Conservation (phyloP, 2,888 invertebrate genomes). For the Tenthredo scrophulariae region DNA sequence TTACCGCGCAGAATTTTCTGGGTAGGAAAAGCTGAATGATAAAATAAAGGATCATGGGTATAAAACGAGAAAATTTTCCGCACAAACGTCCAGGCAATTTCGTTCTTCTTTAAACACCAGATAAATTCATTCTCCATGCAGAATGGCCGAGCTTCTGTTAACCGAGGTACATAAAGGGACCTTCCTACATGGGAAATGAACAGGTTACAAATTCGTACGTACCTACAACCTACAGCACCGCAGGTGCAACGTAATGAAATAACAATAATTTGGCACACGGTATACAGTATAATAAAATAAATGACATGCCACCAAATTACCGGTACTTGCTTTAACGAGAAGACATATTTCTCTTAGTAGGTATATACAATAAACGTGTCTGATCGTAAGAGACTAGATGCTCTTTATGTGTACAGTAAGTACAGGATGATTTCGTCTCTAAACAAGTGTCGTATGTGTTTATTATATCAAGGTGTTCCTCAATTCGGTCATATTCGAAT, state of each 20-base stretch:
- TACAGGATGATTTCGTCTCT: not conserved
- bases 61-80: not conserved
- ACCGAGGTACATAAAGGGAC: not conserved
- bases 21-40: not conserved
- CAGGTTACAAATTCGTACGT: not conserved
- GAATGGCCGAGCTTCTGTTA: not conserved
- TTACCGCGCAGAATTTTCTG: not conserved
- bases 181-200: not conserved
- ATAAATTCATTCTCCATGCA: slow-evolving; percentile 13
- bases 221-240: not conserved
- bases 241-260: not conserved
- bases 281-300: not conserved
- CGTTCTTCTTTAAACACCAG: not conserved
- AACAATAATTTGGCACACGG: not conserved
- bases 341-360: not conserved
- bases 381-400: not conserved
- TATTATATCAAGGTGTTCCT: not conserved
- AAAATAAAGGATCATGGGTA: not conserved
- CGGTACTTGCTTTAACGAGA: not conserved
- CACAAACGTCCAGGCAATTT: not conserved
- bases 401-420: not conserved
- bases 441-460: not conserved
- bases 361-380: not conserved
- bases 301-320: slow-evolving; percentile 3
- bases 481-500: too few species aligned